A percentile compares a stretch with the other conserved stretches of the same genome.
Evolutionary conservation across 2,113 vertebrate genomes (phyloP).

Genomic region (Piliocolobus tephrosceles): DNA sequence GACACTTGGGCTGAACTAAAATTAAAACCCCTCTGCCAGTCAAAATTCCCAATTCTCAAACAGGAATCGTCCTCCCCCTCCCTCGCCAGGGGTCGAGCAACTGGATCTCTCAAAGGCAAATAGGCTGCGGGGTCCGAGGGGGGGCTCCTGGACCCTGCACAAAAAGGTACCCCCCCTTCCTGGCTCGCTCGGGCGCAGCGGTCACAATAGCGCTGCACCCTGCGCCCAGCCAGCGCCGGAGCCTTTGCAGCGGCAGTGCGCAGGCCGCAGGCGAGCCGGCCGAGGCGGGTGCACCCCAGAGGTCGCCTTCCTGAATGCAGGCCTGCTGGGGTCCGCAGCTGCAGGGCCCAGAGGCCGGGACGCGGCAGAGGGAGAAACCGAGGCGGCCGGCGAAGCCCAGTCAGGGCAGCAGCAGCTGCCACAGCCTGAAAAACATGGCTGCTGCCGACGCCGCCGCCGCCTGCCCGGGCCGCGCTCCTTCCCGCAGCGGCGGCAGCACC

Average conservation of each 20-base stretch:
- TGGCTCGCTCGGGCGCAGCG: slow-evolving; percentile 63
- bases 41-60: slow-evolving; percentile 53
- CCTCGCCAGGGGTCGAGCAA: slow-evolving; percentile 8
- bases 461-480: slow-evolving; percentile 71
- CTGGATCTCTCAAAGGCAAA: neutral
- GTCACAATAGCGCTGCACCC: slow-evolving; percentile 79
- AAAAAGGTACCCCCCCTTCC: slow-evolving; percentile 63
- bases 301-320: slow-evolving; percentile 46
- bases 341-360: neutral
- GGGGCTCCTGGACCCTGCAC: slow-evolving; percentile 58
- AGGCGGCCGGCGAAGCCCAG: slow-evolving; percentile 52
- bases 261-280: slow-evolving; percentile 37
- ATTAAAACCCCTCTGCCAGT: slow-evolving; percentile 62
- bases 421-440: slow-evolving; percentile 81
- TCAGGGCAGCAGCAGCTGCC: slow-evolving; percentile 61
- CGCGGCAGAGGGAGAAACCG: neutral
- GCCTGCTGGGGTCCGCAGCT: slow-evolving; percentile 10
- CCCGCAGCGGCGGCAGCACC: slow-evolving; percentile 58
- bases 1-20: slow-evolving; percentile 62
- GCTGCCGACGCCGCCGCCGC: slow-evolving; percentile 76
- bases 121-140: neutral
- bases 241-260: slow-evolving; percentile 18
- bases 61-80: neutral
- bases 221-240: slow-evolving; percentile 57
- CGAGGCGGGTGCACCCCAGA: slow-evolving; percentile 2